A percentile compares a stretch with the other conserved stretches of the same genome.
These are phyloP conservation scores for Ciconia boyciana DNA, from an alignment of 2,113 vertebrate genomes.

Conservation along the genomic window DNA sequence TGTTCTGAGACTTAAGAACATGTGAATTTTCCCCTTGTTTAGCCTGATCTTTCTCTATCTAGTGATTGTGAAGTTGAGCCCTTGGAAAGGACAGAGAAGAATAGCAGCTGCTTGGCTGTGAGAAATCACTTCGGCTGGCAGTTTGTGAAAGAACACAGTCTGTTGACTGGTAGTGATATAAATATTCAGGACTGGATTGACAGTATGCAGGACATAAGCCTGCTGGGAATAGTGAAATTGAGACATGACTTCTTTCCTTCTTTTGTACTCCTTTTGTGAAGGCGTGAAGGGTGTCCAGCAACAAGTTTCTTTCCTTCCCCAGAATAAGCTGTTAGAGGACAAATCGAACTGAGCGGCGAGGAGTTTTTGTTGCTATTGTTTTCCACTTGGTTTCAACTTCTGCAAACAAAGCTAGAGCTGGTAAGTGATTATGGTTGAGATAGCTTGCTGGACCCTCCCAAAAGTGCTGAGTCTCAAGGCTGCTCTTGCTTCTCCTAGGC, in stretches of 20 bases:
- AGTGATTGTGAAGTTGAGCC: neutral
- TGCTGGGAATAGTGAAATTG: neutral
- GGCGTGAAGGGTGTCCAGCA: neutral
- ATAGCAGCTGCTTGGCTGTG: constrained; percentile 38
- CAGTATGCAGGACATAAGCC: neutral
- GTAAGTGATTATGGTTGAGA: neutral
- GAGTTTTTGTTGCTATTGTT: neutral
- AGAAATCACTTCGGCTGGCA: constrained; percentile 32
- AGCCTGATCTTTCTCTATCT: neutral
- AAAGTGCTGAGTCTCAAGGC: neutral
- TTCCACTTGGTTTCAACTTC: constrained; percentile 6
- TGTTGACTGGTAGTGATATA: constrained; percentile 38
- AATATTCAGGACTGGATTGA: constrained; percentile 45
- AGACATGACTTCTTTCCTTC: neutral
- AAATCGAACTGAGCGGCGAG: neutral
- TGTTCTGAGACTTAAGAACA: neutral
- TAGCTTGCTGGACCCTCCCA: neutral
- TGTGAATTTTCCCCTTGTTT: neutral
- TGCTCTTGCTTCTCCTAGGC: neutral
- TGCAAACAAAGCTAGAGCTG: constrained; percentile 13
- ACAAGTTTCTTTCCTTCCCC: neutral
- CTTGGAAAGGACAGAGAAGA: constrained; percentile 13
- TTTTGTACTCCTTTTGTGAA: neutral
- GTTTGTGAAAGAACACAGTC: constrained; percentile 22
- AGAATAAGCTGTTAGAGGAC: neutral